phyloP scores from a whole-genome alignment of 2,797 vertebrate species.

The Phaenicophaeus curvirostris region DNA sequence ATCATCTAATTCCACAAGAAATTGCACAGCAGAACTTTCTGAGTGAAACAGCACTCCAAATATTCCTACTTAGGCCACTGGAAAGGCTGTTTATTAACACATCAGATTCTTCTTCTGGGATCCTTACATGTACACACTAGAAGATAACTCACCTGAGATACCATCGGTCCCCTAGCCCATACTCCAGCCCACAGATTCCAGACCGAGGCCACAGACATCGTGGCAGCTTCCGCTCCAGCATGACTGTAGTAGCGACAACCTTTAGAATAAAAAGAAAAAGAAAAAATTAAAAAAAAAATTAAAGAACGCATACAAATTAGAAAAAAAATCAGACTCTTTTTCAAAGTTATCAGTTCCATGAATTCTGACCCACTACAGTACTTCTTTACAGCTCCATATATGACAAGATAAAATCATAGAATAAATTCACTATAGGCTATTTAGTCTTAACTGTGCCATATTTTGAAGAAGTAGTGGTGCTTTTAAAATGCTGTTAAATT shows the following conservation, averaged over 20 bases:
- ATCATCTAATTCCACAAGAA: background rate
- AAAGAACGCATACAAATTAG: background rate
- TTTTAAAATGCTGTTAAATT: background rate
- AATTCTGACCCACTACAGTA: rapidly evolving
- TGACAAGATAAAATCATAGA: background rate
- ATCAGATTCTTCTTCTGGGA: background rate
- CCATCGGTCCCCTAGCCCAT: constrained; percentile 85
- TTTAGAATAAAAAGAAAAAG: constrained; percentile 32
- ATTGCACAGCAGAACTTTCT: background rate
- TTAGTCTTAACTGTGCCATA: background rate
- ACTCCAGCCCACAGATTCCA: constrained; percentile 85
- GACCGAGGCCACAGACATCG: constrained; percentile 90
- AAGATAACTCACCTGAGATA: constrained; percentile 75
- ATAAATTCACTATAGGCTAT: background rate
- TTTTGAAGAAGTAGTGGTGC: background rate
- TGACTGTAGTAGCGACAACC: constrained; percentile 94
- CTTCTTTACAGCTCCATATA: background rate
- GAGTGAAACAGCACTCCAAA: background rate
- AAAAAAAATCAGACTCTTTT: background rate
- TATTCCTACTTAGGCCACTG: background rate
- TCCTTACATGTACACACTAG: background rate
- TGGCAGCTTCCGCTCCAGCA: constrained; percentile 91
- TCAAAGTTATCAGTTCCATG: background rate
- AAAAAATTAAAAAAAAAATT: background rate
- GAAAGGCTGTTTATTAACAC: background rate